Base-by-base conservation (phyloP, 64 coral and sea anemone species). In the Montipora cactus region DNA sequence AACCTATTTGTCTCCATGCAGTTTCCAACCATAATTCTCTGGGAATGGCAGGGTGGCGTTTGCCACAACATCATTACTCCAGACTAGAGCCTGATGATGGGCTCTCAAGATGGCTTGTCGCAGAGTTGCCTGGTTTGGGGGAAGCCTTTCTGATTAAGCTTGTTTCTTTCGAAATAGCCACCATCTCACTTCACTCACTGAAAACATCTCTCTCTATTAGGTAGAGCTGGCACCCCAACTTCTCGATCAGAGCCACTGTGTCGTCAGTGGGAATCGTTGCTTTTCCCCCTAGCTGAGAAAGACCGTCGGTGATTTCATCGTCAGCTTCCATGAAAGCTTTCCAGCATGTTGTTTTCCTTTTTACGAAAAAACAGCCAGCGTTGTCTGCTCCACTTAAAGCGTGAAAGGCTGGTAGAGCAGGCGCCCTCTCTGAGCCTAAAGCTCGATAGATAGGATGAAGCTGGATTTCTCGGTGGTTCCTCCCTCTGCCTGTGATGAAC, bases 401-500 rank as follows among this genome's bases (percentile, higher is more conserved):
- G 72, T 88, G 84, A 47, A 88, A 88, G 59, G 66, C 84, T 25
- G 84, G 67, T 58, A 88, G 84, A 75, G 84, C 84, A 37, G 47
- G 61, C 49, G 66, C 48, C 12, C 47, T 88, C 8, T 28, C 84
- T 71, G 28, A 4, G 45, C 83, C 84, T 48, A 88, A 69, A 49
- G 52, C 5, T 81, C 48, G 79, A 52, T 49, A 81, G 49, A 81
- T 81, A 3, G 79, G 79, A 21, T 49, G 37, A 8, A 81, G 49
- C 44, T 52, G 47, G 47, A 81, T 81, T 53, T 8, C n/a, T 81
- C 47, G 64, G 8, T 23, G 62, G 58, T 45, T 28, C 67, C 44
- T 28, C 44, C 10, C 53, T 47, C 21, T 21, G 69, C 61, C 62
- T 72, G 84, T 88, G 46, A 88, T 48, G 72, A 88, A 88, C 49